These are phyloP conservation scores for Drosophila santomea DNA, from an alignment of 1,140 invertebrate genomes.

Conservation along the genomic window DNA sequence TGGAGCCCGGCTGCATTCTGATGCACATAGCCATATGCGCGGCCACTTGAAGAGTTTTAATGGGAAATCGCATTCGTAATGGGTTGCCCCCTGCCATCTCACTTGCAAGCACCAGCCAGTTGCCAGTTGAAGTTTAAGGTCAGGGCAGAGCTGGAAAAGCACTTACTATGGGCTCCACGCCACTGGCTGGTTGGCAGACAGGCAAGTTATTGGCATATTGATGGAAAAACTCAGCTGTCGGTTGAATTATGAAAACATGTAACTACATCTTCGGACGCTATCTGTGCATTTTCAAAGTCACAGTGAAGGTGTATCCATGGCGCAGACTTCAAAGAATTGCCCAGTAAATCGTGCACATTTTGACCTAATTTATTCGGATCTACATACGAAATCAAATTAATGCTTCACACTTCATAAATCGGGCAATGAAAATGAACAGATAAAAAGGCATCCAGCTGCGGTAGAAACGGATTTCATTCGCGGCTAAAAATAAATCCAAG, in stretches of 20 bases:
- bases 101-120: conserved; percentile 10
- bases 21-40: conserved; percentile 64
- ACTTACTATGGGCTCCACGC: conserved; percentile 49
- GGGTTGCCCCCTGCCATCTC: conserved; percentile 3
- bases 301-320: conserved; percentile 12
- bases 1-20: conserved; percentile 54
- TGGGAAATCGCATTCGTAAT: conserved; percentile 28
- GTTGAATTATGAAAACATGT: conserved; percentile 70
- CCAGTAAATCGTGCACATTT: conserved; percentile 49
- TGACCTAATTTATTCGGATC: conserved; percentile 71
- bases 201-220: conserved; percentile 74
- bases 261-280: neutral
- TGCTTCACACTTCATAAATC: conserved; percentile 81
- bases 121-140: conserved; percentile 69
- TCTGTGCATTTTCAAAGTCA: conserved; percentile 56
- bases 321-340: conserved; percentile 62
- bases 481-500: conserved; percentile 71
- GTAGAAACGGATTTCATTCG: conserved; percentile 17
- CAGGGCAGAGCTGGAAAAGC: conserved; percentile 59
- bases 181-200: conserved; percentile 18
- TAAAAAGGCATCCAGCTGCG: conserved; percentile 58
- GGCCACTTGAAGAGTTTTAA: conserved; percentile 51
- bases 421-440: conserved; percentile 78
- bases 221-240: conserved; percentile 66
- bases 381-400: conserved; percentile 72